phyloP scores from a whole-genome alignment of 2,888 invertebrate genomes.

The Altica lythri region DNA sequence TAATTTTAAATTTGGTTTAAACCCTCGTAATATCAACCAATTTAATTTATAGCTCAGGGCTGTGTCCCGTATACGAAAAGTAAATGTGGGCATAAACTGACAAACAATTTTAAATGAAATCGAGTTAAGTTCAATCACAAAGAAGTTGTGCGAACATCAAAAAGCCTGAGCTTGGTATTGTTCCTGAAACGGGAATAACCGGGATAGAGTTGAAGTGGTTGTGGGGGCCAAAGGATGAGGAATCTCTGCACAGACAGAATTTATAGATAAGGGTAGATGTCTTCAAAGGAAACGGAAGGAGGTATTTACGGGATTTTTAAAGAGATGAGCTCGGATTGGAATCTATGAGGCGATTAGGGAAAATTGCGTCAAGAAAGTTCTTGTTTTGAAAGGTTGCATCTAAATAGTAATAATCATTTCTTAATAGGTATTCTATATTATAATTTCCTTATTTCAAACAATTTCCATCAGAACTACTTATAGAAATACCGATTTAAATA shows the following conservation, averaged over 20 bases:
- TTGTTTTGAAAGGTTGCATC: not conserved
- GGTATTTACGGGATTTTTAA: slow-evolving; percentile 17
- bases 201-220: slow-evolving; percentile 38
- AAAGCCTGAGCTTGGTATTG: slow-evolving; percentile 46
- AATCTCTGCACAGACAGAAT: slow-evolving; percentile 23
- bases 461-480: no score
- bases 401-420: not conserved
- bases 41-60: slow-evolving; percentile 11
- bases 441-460: not conserved
- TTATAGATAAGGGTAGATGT: slow-evolving; percentile 25
- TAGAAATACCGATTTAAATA: no score
- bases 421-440: not conserved
- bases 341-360: slow-evolving; percentile 19
- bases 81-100: slow-evolving; percentile 38
- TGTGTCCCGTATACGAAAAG: slow-evolving; percentile 11
- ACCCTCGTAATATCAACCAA: no score
- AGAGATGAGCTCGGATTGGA: slow-evolving; percentile 18
- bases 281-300: slow-evolving; percentile 24
- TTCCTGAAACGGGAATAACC: slow-evolving; percentile 38
- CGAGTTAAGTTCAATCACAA: slow-evolving; percentile 45
- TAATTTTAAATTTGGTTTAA: no score
- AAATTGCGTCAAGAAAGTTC: slow-evolving; percentile 14
- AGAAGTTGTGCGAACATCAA: slow-evolving; percentile 49
- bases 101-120: slow-evolving; percentile 40
- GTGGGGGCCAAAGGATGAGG: slow-evolving; percentile 11